Base-by-base conservation (phyloP, 2,888 invertebrate genomes). In the Incurvaria masculella region DNA sequence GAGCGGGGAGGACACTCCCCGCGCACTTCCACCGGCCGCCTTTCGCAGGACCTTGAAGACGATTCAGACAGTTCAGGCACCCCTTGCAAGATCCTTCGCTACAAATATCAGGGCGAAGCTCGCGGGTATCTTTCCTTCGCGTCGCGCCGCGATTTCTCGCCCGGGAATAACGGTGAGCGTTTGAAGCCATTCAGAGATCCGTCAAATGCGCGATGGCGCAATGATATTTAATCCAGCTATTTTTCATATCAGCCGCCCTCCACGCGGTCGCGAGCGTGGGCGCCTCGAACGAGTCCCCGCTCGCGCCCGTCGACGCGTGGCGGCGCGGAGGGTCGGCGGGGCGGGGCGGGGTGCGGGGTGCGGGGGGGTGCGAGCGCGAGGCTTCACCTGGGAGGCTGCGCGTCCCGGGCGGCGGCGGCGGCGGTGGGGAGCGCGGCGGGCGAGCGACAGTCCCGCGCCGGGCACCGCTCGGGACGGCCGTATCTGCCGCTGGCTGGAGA, bases 391-490 rank as follows among this genome's bases (percentile, higher is more conserved):
- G 49, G 45, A 42, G 42, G 49, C 48, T 45, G 45, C 49, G 38
- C 21, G 44, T 40, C 46, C 51, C 39, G 42, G 42, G 42, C 42
- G 21, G 39, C 43, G 46, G 42, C 21, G 47, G 46, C 46, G 26
- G 33, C 27, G 21, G 54, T 53, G 55, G 57, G 51, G 47, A 57
- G 59, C 59, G 65, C 60, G 58, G 61, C 64, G 61, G 64, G 63
- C 63, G 66, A 59, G 46, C 18, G 46, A 63, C 65, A 69, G 73
- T 70, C 68, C 70, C 73, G 74, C 68, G 72, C 73, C 68, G 67
- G 62, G 69, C 67, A 69, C 69, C 65, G 72, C 68, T 65, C 65
- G 72, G 71, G 67, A 66, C 69, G 72, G 71, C 67, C 65, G 23
- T 26, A 42, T 23, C 38, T 40, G 47, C 42, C 44, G 26, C 27